Base-by-base conservation (phyloP, 1,140 invertebrate species). In the Caenorhabditis brenneri region DNA sequence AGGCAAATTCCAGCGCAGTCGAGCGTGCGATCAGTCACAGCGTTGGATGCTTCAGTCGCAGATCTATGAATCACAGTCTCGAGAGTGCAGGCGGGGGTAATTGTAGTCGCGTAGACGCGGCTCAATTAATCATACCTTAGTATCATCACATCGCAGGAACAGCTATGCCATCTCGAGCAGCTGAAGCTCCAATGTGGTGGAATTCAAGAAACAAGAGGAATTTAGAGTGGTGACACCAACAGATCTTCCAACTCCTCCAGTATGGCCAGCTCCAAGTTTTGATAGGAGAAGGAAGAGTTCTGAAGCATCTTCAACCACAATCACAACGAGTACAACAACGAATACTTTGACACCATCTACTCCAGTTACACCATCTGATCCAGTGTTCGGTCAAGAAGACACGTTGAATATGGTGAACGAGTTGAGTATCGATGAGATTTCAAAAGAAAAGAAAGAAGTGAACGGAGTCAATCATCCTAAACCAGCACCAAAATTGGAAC, bases 311-410 rank as follows among this genome's bases (percentile, higher is more conserved):
- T 24, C 24, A 10, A 55, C 53, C 12, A 55, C 53, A 0, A 24
- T 74, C 19, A 74, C 65, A 19, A 74, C 58, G 29, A 65, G 36
- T 19, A 65, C 65, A 10, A 24, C 65, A 24, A 74, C 65, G 7
- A 74, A 74, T 31, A 74, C 65, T 24, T 42, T 74, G 36, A 74
- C 65, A 2, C 65, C 65, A 42, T 74, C 65, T 5, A 74, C 65
- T 74, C 65, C 65, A 24, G 65, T 74, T 24, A 74, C 36, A 36
- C n/a, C 65, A 24, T 3, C n/a, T 24, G 65, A 33, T 2, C 36
- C 65, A 1, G n/a, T 36, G 29, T 74, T 74, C 9, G 19, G 0
- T 16, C 58, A 65, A 65, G 29, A 36, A 9, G 5, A 29, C 33
- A n/a, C 58, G 15, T 10, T 15, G 24, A 27, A 55, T 10, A 24